Evolutionary conservation across 1,140 invertebrate genomes (phyloP), one percentile per base, ranked within the genome.

Genomic region (Monomorium pharaonis): DNA sequence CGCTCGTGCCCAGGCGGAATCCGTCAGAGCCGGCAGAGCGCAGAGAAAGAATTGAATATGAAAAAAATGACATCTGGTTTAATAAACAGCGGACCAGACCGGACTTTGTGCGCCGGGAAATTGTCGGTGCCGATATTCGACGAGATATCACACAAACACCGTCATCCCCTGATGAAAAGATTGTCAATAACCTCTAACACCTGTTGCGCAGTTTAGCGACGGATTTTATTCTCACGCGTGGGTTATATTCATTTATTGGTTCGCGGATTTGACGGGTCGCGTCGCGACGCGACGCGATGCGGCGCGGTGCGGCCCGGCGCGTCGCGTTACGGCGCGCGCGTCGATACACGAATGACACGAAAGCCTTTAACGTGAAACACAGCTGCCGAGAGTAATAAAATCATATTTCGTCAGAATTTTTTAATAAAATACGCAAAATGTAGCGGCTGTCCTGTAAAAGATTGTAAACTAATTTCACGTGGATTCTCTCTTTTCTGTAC

Each of bases 181-280:
- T 91, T 91, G 89, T 91, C 90, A 91, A 91, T 91, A 91, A 87
- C 89, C 89, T 91, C 91, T 81, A 92, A 92, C 93, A 94, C 93
- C 93, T 94, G 93, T 94, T 94, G 93, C 93, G 86, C 92, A 92
- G 92, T 94, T 94, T 93, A 93, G 92, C 92, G 88, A 92, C 91
- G 93, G 92, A 93, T 94, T 94, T 94, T 94, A 93, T 93, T 92
- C 92, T 88, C 89, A 88, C 89, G 88, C 92, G 91, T 93, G 78
- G 89, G 78, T 90, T 88, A 90, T 90, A 91, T 88, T 91, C 86
- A 88, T 91, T 91, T 91, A 91, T 91, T 86, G 89, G 88, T 83
- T 81, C 89, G 86, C 89, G 86, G 86, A 90, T 90, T 90, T 90
- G 86, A 90, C 84, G 84, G 86, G 86, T 90, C 89, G 87, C 83